These are phyloP conservation scores for Chlorospingus flavigularis DNA, from an alignment of 2,797 vertebrate species.

Conservation along the genomic window DNA sequence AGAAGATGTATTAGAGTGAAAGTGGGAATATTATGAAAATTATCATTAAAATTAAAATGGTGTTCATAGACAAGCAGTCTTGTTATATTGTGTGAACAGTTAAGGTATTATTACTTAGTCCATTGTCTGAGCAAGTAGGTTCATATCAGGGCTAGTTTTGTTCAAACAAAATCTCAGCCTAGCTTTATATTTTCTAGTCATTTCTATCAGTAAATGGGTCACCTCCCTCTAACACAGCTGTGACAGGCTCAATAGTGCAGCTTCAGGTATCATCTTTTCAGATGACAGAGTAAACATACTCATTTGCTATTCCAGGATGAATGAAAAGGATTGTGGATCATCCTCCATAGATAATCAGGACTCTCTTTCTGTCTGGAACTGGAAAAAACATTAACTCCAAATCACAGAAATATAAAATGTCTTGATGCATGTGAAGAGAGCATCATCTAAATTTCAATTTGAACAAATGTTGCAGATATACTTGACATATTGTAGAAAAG, in stretches of 20 bases:
- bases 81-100: background rate
- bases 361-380: constrained; percentile 14
- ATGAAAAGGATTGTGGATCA: constrained; percentile 49
- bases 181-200: constrained; percentile 13
- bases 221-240: constrained; percentile 24
- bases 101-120: background rate
- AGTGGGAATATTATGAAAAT: background rate
- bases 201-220: constrained; percentile 33
- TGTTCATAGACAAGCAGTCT: background rate
- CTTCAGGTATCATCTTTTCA: constrained; percentile 56
- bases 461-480: constrained; percentile 18
- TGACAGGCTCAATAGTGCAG: constrained; percentile 46
- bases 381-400: constrained; percentile 49
- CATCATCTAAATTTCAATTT: constrained; percentile 50
- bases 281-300: constrained; percentile 59
- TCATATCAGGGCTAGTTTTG: background rate
- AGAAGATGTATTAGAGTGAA: background rate
- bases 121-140: background rate
- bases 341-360: constrained; percentile 53
- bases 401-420: constrained; percentile 52
- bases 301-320: constrained; percentile 62
- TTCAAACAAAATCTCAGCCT: constrained; percentile 31
- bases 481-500: constrained; percentile 7
- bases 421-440: constrained; percentile 46
- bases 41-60: background rate